A percentile compares a stretch with the other conserved stretches of the same genome.
phyloP scores from a whole-genome alignment of 2,888 invertebrate genomes.

The Drosophila multiciliata region DNA sequence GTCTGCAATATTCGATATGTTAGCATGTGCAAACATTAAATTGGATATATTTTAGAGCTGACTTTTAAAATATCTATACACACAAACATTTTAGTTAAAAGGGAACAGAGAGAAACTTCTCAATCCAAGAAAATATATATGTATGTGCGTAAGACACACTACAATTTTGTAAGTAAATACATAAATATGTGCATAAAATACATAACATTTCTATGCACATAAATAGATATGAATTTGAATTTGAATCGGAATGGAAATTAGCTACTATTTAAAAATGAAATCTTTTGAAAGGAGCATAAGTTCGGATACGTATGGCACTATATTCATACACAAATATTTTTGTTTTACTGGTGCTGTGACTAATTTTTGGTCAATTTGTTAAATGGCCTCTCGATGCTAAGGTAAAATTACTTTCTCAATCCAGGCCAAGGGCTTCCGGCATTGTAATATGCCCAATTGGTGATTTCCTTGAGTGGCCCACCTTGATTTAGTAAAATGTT shows the following conservation, averaged over 20 bases:
- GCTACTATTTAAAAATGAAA: background rate
- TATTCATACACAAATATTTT: background rate
- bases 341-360: background rate
- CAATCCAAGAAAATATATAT: background rate
- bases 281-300: constrained; percentile 5
- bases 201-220: background rate
- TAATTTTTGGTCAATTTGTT: constrained; percentile 41
- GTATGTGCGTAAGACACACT: background rate
- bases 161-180: background rate
- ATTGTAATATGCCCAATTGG: constrained; percentile 30
- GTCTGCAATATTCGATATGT: background rate
- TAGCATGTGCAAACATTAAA: background rate
- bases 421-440: constrained; percentile 23
- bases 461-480: constrained; percentile 19
- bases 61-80: background rate
- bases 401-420: constrained; percentile 18
- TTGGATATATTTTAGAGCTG: background rate
- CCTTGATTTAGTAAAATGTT: constrained; percentile 30
- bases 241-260: background rate
- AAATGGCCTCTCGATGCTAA: constrained; percentile 28
- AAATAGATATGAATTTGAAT: background rate
- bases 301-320: background rate
- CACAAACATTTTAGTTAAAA: background rate
- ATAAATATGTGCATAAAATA: background rate
- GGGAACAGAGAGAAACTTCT: background rate